Base-by-base conservation (phyloP, 2,797 vertebrate genomes). In the Melanotaenia nigrans region DNA sequence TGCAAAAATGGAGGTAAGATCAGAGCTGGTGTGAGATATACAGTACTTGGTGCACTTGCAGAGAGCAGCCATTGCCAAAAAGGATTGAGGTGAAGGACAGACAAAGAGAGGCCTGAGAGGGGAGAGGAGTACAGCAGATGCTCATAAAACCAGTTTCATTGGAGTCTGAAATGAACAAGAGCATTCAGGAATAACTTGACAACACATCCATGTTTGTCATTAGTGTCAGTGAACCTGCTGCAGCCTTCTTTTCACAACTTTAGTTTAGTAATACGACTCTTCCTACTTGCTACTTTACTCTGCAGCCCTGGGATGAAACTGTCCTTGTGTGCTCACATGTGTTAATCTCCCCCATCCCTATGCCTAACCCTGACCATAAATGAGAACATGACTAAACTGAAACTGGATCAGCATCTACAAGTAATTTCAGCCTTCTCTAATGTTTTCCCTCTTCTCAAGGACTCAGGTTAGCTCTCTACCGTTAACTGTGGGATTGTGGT, bases 401-500 rank as follows among this genome's bases (percentile, higher is more conserved):
- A 85, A 82, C 77, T n/a, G 12, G 80, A 77, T 68, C 78, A 68
- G 84, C 86, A 82, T 89, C 88, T 87, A 76, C 38, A 5, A 76
- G 62, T 71, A 73, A 79, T 73, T 73, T 38, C 79, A 49, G 76
- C 86, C 80, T 66, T 86, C 79, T 86, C 85, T 75, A 66, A 82
- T 84, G 81, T 63, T 51, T 71, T 67, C 78, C 82, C 87, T 84
- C 85, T 54, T 69, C 63, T 79, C 59, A 59, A 36, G 76, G 75
- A 81, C 70, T 65, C 81, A 73, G 75, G 75, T 81, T 68, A 62
- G 64, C 74, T 80, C 65, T 76, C 76, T 73, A n/a, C 84, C 85
- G 94, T 90, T 95, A 95, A 92, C 95, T 95, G 85, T 94, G 94
- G 56, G 89, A 68, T 82, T 94, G 94, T 2, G 93, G 91, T 0